phyloP scores from a whole-genome alignment of 2,113 vertebrate species.

The Pluvianellus socialis region DNA sequence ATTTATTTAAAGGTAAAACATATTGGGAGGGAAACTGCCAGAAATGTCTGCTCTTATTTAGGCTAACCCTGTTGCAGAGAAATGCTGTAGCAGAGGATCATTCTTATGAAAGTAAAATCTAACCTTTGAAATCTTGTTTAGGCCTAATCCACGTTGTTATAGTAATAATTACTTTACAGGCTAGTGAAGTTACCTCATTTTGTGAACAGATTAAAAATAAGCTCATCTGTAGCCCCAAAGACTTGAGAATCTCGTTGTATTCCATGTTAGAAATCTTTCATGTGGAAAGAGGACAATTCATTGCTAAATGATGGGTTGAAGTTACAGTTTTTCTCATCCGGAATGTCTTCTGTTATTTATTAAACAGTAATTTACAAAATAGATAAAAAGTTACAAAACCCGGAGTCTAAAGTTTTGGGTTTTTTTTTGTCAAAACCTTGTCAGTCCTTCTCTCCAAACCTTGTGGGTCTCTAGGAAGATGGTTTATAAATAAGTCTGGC shows the following conservation, averaged over 20 bases:
- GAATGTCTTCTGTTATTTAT: not conserved
- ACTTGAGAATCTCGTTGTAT: not conserved
- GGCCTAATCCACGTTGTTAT: not conserved
- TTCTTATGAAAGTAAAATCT: not conserved
- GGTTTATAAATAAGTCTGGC: not conserved
- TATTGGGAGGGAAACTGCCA: not conserved
- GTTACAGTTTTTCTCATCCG: not conserved
- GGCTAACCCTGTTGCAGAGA: not conserved
- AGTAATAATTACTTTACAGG: not conserved
- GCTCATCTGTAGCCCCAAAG: not conserved
- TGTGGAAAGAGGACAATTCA: fast-evolving
- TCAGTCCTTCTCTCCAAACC: not conserved
- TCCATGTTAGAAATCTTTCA: not conserved
- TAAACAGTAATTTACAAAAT: not conserved
- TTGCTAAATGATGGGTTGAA: not conserved
- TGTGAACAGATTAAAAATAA: not conserved
- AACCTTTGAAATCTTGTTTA: not conserved
- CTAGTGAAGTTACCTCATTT: not conserved
- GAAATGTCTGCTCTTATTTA: not conserved
- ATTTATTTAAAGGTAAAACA: not conserved
- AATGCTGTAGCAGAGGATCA: not conserved
- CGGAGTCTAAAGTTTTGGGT: not conserved
- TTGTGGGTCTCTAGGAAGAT: not conserved
- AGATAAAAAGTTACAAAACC: not conserved
- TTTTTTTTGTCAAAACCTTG: not conserved